phyloP scores from a whole-genome alignment of 1,140 invertebrate genomes.

The Cephus cinctus region DNA sequence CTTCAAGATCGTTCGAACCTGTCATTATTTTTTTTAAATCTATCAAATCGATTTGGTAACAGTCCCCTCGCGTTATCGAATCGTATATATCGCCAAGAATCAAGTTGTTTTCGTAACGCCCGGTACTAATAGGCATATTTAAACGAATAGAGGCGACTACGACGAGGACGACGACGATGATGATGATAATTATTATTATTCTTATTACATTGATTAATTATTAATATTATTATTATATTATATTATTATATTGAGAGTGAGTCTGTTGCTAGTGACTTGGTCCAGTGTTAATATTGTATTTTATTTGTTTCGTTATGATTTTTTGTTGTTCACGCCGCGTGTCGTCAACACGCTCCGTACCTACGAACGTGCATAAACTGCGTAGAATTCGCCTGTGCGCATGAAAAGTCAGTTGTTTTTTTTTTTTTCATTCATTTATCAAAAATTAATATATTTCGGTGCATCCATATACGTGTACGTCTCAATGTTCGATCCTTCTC shows the following conservation, averaged over 20 bases:
- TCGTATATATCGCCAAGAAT: too few species aligned
- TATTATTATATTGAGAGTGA: constrained; percentile 48
- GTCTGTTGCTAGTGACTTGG: constrained; percentile 50
- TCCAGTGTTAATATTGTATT: constrained; percentile 58
- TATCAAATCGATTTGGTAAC: too few species aligned
- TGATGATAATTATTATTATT: constrained; percentile 24
- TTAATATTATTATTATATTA: too few species aligned
- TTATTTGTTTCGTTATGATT: constrained; percentile 57
- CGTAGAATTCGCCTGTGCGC: too few species aligned
- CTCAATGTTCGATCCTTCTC: too few species aligned
- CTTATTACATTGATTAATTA: constrained; percentile 25
- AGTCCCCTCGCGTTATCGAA: too few species aligned
- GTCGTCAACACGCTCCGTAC: constrained; percentile 51
- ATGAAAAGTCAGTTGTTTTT: too few species aligned
- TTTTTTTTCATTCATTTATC: too few species aligned
- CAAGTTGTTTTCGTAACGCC: constrained; percentile 33
- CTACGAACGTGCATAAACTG: constrained; percentile 30
- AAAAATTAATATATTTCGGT: too few species aligned
- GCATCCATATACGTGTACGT: too few species aligned
- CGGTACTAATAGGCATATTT: constrained; percentile 34
- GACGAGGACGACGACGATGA: not conserved
- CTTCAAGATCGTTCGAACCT: too few species aligned
- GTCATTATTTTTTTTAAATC: too few species aligned
- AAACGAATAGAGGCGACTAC: constrained; percentile 26
- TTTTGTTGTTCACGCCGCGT: constrained; percentile 54